Evolutionary conservation across 2,797 vertebrate species (phyloP), one percentile per base, ranked within the genome.

Genomic region (Myripristis murdjan): DNA sequence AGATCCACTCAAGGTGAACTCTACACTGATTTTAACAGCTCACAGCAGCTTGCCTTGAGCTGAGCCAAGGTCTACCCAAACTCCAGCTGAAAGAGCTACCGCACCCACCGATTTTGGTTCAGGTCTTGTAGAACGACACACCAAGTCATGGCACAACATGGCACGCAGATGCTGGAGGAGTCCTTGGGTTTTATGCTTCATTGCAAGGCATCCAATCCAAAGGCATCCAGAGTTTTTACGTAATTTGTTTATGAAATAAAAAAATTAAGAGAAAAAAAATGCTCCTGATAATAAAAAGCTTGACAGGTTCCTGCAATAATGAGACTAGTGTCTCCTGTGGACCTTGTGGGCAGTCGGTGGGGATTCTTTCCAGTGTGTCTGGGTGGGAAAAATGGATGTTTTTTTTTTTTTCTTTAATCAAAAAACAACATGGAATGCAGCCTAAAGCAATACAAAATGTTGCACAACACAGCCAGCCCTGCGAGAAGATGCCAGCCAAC

Each of bases 1-100:
- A 85, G 35, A 76, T 70, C 72, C 61, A 71, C 41, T 85, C 68
- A 79, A 84, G 77, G 87, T 86, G 81, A 88, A 86, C 65, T 33
- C 68, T 66, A 65, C 62, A 52, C 64, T 51, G 75, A 84, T 79
- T 79, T 84, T 64, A 73, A 62, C 70, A 75, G 56, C 52, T 64
- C 39, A 61, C 53, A 66, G 75, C 0, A n/a, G 73, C 81, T 74
- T 69, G 28, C 70, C 66, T 69, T 26, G 7, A 64, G 52, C 62
- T 71, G 53, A 62, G 73, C 73, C 35, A 26, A 14, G n/a, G 41
- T 75, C 46, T 58, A 51, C 64, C 78, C 70, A 66, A 75, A 70
- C 49, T 67, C 46, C 64, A 72, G 65, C 70, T 77, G 49, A 41
- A 56, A 16, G 48, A 16, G 6, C 15, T 15, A 76, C 77, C 51